A percentile compares a stretch with the other conserved stretches of the same genome.
Evolutionary conservation across 2,113 vertebrate genomes (phyloP).

Genomic region (Perognathus longimembris): DNA sequence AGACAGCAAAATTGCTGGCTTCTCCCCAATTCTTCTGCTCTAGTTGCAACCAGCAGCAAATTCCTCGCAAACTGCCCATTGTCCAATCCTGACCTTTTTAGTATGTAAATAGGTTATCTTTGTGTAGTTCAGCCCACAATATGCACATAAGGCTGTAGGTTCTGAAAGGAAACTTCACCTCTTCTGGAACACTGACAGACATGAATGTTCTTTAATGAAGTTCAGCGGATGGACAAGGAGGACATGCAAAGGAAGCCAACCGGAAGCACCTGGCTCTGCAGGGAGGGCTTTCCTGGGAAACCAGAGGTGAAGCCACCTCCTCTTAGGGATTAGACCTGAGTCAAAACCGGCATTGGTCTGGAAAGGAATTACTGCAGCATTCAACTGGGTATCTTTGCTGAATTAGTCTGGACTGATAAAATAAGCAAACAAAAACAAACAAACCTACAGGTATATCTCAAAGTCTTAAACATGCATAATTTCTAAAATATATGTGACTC

Average conservation of each 20-base stretch:
- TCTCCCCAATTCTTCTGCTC: conserved; percentile 66
- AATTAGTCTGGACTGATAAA: neutral
- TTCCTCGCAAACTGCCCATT: conserved; percentile 61
- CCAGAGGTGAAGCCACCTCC: too few relatives aligned
- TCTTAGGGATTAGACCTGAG: conserved; percentile 25
- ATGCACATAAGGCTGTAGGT: neutral
- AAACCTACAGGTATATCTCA: neutral
- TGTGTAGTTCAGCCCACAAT: conserved; percentile 21
- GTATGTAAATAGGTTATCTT: conserved; percentile 82
- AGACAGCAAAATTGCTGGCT: conserved; percentile 59
- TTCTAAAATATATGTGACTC: neutral
- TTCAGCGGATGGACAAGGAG: neutral
- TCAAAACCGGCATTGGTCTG: neutral
- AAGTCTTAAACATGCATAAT: neutral
- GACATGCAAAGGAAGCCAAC: neutral
- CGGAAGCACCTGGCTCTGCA: too few relatives aligned
- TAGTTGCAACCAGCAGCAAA: conserved; percentile 54
- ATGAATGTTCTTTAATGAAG: conserved; percentile 49
- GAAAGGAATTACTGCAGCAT: neutral
- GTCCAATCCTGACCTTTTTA: conserved; percentile 81
- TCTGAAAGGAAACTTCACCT: conserved; percentile 52
- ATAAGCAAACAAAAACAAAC: neutral
- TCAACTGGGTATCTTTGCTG: neutral
- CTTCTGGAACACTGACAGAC: conserved; percentile 55
- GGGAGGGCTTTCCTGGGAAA: too few relatives aligned